Evolutionary conservation across 2,888 invertebrate genomes (phyloP).

Genomic region (Apamea monoglypha): DNA sequence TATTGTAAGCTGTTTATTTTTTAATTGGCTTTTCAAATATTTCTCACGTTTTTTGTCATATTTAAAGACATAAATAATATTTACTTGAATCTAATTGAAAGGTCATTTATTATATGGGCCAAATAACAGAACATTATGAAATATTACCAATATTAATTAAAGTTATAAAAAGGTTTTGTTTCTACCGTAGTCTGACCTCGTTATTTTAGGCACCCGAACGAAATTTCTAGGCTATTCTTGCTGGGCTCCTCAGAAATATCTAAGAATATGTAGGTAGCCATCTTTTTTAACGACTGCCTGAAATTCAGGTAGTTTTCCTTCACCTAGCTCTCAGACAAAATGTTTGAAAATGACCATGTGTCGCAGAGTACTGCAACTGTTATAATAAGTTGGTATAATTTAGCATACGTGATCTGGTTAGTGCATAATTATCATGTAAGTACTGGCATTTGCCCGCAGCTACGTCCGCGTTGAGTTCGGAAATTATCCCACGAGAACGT

Average conservation of each 20-base stretch:
- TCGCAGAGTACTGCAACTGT: neutral
- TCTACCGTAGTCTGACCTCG: neutral
- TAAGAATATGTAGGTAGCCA: neutral
- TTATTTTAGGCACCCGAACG: neutral
- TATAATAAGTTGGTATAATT: neutral
- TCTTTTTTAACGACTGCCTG: neutral
- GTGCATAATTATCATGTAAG: neutral
- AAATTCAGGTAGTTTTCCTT: conserved; percentile 1
- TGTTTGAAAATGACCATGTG: neutral
- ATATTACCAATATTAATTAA: no score
- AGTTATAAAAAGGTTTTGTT: no score
- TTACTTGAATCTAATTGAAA: neutral
- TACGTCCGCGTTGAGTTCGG: no score
- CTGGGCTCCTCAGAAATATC: neutral
- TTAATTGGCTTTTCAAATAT: neutral
- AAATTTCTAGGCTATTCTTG: neutral
- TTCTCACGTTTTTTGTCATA: neutral
- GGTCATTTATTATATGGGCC: no score
- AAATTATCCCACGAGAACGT: neutral
- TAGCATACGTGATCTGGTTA: neutral
- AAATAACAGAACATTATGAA: no score
- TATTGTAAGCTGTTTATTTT: neutral
- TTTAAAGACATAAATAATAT: no score
- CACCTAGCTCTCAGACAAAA: neutral
- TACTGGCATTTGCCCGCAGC: neutral